phyloP scores from a whole-genome alignment of 1,140 invertebrate species.

The Oscheius sp. region DNA sequence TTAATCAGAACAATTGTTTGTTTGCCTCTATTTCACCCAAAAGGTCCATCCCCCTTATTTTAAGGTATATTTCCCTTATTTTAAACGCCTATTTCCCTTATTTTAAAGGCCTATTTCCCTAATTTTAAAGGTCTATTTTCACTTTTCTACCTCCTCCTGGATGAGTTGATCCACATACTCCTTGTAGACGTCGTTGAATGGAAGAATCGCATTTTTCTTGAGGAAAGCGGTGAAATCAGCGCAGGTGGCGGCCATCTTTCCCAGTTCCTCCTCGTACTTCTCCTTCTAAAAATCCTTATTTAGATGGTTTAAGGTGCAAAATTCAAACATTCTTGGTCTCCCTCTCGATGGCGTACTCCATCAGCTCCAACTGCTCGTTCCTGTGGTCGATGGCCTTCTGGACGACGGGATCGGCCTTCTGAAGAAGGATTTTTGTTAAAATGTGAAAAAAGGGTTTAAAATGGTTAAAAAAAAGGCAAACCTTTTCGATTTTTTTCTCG shows the following conservation, averaged over 20 bases:
- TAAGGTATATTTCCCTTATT: no score
- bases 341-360: neutral
- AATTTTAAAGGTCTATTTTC: no score
- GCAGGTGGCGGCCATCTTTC: neutral
- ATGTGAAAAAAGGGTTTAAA: no score
- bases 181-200: neutral
- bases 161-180: neutral
- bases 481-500: neutral
- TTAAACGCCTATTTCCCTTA: neutral
- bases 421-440: no score
- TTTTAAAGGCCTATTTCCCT: neutral
- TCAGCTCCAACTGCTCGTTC: neutral
- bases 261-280: neutral
- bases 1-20: no score
- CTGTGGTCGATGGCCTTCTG: neutral
- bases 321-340: neutral
- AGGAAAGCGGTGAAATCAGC: neutral
- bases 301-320: neutral
- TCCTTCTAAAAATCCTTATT: neutral
- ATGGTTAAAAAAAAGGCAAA: no score
- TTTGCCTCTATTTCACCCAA: no score
- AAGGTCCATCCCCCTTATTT: no score
- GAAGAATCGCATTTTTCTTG: neutral
- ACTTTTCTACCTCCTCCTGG: neutral
- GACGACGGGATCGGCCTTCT: neutral